Evolutionary conservation across 92 coral and sea anemone species (phyloP), one percentile per base, ranked within the genome.

Genomic region (Blastomussa wellsi): DNA sequence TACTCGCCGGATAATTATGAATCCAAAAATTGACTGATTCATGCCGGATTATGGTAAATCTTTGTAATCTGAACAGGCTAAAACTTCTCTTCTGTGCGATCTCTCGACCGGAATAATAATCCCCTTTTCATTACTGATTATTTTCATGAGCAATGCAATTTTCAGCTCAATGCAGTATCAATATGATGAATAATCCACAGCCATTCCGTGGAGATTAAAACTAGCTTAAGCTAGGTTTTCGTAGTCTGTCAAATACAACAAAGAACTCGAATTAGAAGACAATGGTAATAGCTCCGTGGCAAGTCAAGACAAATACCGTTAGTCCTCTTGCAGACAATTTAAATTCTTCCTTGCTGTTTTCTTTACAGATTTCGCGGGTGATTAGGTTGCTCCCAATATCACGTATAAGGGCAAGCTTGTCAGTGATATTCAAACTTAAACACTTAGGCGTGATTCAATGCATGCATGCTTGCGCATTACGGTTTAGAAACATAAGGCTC

Each of bases 361-460:
- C 48, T 37, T 70, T 51, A 9, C 47, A 24, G 78, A 82, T 82
- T 82, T 82, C 36, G 47, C 42, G 33, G 51, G 33, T 36, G 19
- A 44, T 53, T 20, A 38, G 15, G 22, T 39, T 52, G 19, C 14
- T 13, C 52, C 51, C 28, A 37, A 72, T 52, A 70, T 51, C 74
- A 47, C 51, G 31, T 37, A 53, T 42, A 16, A 36, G 53, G 53
- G 19, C 70, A 82, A 55, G 24, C 85, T 49, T 36, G 75, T 80
- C 12, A 65, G 44, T 42, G 68, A 68, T 47, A 67, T 80, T 29
- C 36, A 33, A 66, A 31, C 84, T 66, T 44, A 31, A 57, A 14
- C 48, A 79, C 39, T 17, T 6, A 12, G 13, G 15, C 53, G 60
- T 60, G 72, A 62, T 29, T 38, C 31, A 19, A 12, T 24, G 55